A percentile compares a stretch with the other conserved stretches of the same genome.
These are phyloP conservation scores for Parnassius glacialis DNA, from an alignment of 2,888 invertebrate species.

Conservation along the genomic window DNA sequence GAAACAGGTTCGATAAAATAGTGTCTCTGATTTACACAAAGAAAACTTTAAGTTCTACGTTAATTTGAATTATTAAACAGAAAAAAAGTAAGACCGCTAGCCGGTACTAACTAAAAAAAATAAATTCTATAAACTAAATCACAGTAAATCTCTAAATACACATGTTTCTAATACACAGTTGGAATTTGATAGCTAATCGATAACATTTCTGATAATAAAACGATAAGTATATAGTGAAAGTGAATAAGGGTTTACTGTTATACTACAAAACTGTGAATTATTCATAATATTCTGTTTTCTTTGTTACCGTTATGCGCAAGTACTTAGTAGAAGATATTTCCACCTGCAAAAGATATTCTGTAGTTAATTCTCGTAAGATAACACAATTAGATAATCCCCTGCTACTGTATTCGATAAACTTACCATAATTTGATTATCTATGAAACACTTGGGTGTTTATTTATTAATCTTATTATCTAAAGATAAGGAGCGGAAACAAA, in stretches of 20 bases:
- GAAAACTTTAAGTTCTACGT: slow-evolving; percentile 57
- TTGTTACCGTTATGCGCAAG: slow-evolving; percentile 55
- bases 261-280: slow-evolving; percentile 50
- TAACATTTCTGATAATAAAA: slow-evolving; percentile 42
- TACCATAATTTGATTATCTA: slow-evolving; percentile 22
- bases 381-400: slow-evolving; percentile 20
- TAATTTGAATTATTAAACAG: slow-evolving; percentile 45
- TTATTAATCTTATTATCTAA: slow-evolving; percentile 27
- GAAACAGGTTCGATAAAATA: slow-evolving; percentile 46
- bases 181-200: slow-evolving; percentile 57
- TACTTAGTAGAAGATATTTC: slow-evolving; percentile 41
- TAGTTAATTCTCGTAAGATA: slow-evolving; percentile 38
- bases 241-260: slow-evolving; percentile 52
- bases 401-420: slow-evolving; percentile 19
- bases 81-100: slow-evolving; percentile 65
- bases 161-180: slow-evolving; percentile 62
- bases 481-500: slow-evolving; percentile 31
- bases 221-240: slow-evolving; percentile 48
- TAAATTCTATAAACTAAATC: slow-evolving; percentile 65
- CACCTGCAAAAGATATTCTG: slow-evolving; percentile 61
- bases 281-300: slow-evolving; percentile 39
- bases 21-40: slow-evolving; percentile 48
- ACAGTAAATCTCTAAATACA: slow-evolving; percentile 54
- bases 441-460: slow-evolving; percentile 23
- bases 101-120: slow-evolving; percentile 58